Evolutionary conservation across 2,797 vertebrate genomes (phyloP).

Genomic region (Notolepis coatsorum): DNA sequence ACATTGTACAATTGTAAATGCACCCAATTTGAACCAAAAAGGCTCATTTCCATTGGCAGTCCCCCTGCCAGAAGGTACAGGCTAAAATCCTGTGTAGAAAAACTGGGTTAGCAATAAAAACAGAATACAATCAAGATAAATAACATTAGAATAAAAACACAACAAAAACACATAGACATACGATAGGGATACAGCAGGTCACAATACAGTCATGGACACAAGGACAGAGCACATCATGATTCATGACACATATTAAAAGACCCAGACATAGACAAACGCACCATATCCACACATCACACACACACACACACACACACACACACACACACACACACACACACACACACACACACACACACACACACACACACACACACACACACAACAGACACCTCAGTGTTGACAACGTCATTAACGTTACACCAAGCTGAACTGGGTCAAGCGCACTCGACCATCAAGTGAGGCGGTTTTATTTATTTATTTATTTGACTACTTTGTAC

Average conservation of each 20-base stretch:
- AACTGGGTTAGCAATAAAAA: background rate
- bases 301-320: background rate
- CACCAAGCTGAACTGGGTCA: constrained; percentile 67
- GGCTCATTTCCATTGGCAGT: no score
- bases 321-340: background rate
- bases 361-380: background rate
- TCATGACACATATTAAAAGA: background rate
- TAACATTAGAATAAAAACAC: background rate
- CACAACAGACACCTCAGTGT: no score
- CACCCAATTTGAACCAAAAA: no score
- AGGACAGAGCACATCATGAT: no score
- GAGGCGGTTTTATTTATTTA: constrained; percentile 25
- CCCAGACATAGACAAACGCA: background rate
- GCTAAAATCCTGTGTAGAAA: background rate
- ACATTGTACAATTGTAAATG: no score
- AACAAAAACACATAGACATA: background rate
- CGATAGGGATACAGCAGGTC: constrained; percentile 3
- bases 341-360: background rate
- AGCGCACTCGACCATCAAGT: constrained; percentile 30
- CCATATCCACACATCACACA: no score
- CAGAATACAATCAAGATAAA: background rate
- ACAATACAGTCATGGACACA: background rate
- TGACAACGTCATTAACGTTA: constrained; percentile 45
- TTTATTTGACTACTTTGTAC: background rate
- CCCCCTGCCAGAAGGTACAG: no score